Evolutionary conservation across 2,888 invertebrate genomes (phyloP), one percentile per base, ranked within the genome.

Genomic region (Pachymerium ferrugineum): DNA sequence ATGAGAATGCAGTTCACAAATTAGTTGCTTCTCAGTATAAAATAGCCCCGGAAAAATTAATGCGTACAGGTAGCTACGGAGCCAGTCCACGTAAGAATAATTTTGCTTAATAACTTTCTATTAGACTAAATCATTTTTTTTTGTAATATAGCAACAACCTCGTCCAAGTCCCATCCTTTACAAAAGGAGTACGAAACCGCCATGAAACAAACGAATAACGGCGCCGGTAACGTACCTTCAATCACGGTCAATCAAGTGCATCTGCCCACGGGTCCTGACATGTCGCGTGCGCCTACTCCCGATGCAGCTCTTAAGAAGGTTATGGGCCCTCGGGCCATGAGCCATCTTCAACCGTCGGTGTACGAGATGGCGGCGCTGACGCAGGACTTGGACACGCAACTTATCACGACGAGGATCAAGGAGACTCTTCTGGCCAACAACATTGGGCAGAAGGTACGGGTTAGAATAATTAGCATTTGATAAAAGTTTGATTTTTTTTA

Each of bases 351-450:
- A 42, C 94, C 94, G n/a, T 95, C 94, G 79, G 96, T 97, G 16
- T 95, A 97, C 83, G 97, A 97, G 84, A 94, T 97, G 92, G 96
- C 97, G 0, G 97, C 97, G 3, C 86, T 97, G 62, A 97, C 97
- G 10, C 94, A 94, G 80, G 97, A 97, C 82, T 87, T 98, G 77
- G 97, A 98, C 83, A 98, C 98, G 1, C 94, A 97, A 81, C 90
- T 91, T 22, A 94, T 97, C 79, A 97, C 97, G 1, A 95, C 95
- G 8, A 94, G 94, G 83, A 97, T 97, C 81, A 98, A 97, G 82
- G 97, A 97, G 83, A 95, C 97, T 0, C 86, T 98, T 10, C 86
- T 97, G 73, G 96, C 97, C 42, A 97, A 97, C 83, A 97, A 97
- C 81, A 95, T 98, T 78, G 97, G 97, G 2, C 98, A 98, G 84